Base-by-base conservation (phyloP, 2,113 vertebrate species). In the Boleophthalmus pectinirostris region DNA sequence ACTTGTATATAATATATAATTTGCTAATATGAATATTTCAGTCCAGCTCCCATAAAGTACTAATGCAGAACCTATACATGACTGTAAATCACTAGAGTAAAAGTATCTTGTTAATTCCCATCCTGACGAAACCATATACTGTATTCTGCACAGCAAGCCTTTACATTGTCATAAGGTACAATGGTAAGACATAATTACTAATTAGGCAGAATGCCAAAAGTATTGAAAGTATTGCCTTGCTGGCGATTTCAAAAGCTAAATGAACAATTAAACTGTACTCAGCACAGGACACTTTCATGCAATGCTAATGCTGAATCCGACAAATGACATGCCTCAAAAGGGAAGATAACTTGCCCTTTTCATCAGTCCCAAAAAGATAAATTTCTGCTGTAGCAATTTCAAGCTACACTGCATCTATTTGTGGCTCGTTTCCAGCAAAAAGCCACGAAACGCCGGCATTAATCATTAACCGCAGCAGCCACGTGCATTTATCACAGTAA, bases 301-400 rank as follows among this genome's bases (percentile, higher is more conserved):
- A 54, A 24, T 51, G 67, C 51, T 46, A 73, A 75, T 68, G 33
- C 18, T 66, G 47, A 79, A 56, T 63, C 56, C n/a, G 46, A 69
- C 66, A 80, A 86, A 80, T 78, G 57, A 83, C 79, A 80, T 58
- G 54, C 66, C 70, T 82, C 25, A 69, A 38, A 70, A 66, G 77
- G 1, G 3, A 75, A 70, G 75, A 76, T 75, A 73, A 72, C 67
- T 57, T 75, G 56, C 43, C 58, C 65, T 81, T 78, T 79, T 81
- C 60, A 54, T 77, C 68, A 80, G 53, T 81, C 66, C 49, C 51
- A 68, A 81, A 83, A 73, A 74, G 74, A 85, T 73, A 73, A 64
- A 83, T 82, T 79, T 82, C 53, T 71, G 35, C 71, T 64, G 60
- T 53, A 79, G 75, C 63, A 71, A 81, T 80, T 80, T 87, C 69